These are phyloP conservation scores for Limnephilus lunatus DNA, from an alignment of 2,888 invertebrate species.

Conservation along the genomic window DNA sequence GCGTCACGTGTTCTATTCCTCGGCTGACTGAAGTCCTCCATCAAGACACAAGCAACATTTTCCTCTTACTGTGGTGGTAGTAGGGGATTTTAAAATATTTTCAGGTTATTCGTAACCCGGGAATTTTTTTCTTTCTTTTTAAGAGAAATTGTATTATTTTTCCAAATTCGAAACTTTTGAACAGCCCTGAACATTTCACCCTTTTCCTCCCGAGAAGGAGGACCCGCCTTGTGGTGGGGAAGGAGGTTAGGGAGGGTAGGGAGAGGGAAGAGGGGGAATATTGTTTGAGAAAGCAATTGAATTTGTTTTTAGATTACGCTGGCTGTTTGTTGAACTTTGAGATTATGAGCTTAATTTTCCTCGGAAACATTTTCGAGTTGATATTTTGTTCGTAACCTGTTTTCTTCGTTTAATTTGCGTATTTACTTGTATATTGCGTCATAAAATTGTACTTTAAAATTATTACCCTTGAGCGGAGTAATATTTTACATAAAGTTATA, in stretches of 20 bases:
- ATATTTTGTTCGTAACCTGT: slow-evolving; percentile 49
- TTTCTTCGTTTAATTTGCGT: slow-evolving; percentile 48
- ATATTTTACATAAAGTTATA: slow-evolving; percentile 41
- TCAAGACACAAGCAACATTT: too few relatives aligned
- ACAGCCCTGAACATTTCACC: slow-evolving; percentile 26
- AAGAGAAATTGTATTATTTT: neutral
- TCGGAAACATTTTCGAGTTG: slow-evolving; percentile 54
- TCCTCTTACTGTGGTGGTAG: too few relatives aligned
- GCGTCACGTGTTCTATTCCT: too few relatives aligned
- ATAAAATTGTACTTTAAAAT: slow-evolving; percentile 46
- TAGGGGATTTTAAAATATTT: too few relatives aligned
- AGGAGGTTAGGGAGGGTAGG: neutral
- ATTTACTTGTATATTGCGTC: slow-evolving; percentile 45
- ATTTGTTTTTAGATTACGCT: slow-evolving; percentile 60
- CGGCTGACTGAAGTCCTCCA: too few relatives aligned
- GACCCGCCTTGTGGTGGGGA: neutral
- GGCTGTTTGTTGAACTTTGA: slow-evolving; percentile 59
- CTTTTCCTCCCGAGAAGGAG: slow-evolving; percentile 10
- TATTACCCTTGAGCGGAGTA: slow-evolving; percentile 32
- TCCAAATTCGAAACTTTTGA: neutral
- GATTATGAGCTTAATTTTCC: slow-evolving; percentile 58
- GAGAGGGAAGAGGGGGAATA: slow-evolving; percentile 44
- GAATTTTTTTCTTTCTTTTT: too few relatives aligned
- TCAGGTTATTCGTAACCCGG: too few relatives aligned
- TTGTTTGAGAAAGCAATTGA: slow-evolving; percentile 60